Evolutionary conservation across 2,888 invertebrate genomes (phyloP).

Genomic region (Caenorhabditis sp.): DNA sequence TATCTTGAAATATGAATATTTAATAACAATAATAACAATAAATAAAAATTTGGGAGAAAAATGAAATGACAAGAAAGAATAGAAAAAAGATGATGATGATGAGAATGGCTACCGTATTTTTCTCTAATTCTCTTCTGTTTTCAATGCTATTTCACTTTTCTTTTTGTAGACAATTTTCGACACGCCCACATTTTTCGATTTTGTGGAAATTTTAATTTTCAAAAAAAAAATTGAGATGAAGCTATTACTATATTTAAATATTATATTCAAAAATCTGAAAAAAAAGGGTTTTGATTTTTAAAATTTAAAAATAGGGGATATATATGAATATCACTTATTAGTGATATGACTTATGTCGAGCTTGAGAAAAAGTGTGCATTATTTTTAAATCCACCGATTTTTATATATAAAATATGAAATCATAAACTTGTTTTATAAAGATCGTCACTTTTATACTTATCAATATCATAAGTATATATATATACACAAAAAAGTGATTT

Average conservation of each 20-base stretch:
- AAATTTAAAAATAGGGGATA: too few relatives aligned
- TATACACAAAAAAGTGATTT: background rate
- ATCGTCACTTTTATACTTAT: background rate
- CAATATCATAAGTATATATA: background rate
- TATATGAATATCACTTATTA: too few relatives aligned
- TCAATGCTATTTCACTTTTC: background rate
- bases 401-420: background rate
- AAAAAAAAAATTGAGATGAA: too few relatives aligned
- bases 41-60: slow-evolving; percentile 2
- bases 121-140: background rate
- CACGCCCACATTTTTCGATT: slow-evolving; percentile 5
- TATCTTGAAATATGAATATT: slow-evolving; percentile 14
- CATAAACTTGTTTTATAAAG: background rate
- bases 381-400: too few relatives aligned
- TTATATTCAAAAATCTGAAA: too few relatives aligned
- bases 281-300: too few relatives aligned
- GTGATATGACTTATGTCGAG: too few relatives aligned
- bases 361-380: too few relatives aligned
- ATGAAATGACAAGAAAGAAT: slow-evolving; percentile 16
- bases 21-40: too few relatives aligned
- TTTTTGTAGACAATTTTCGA: background rate
- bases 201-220: slow-evolving; percentile 14
- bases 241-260: too few relatives aligned
- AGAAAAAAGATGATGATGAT: slow-evolving; percentile 9
- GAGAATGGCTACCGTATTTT: slow-evolving; percentile 8